These are phyloP conservation scores for Phorcus lineatus DNA, from an alignment of 2,888 invertebrate species.

Conservation along the genomic window DNA sequence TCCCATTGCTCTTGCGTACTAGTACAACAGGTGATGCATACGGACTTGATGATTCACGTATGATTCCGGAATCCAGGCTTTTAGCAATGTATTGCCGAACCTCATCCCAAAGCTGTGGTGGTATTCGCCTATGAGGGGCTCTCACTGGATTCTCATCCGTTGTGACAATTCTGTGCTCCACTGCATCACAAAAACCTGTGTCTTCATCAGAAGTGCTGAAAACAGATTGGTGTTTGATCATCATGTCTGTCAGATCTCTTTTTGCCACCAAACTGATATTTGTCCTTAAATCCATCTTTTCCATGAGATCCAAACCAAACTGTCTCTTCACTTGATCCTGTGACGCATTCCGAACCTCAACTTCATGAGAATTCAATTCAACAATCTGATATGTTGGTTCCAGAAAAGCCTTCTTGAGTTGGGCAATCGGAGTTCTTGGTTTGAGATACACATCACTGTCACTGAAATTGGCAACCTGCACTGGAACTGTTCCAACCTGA, in stretches of 20 bases:
- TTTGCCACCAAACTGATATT: too few species aligned
- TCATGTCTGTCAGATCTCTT: too few species aligned
- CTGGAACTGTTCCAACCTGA: neutral
- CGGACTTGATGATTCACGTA: conserved; percentile 36
- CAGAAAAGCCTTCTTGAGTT: too few species aligned
- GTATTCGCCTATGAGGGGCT: conserved; percentile 34
- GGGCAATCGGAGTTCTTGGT: conserved; percentile 7
- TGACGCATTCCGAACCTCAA: neutral
- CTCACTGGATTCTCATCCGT: conserved; percentile 38
- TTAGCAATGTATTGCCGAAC: conserved; percentile 41
- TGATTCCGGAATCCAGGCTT: conserved; percentile 37
- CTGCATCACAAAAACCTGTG: conserved; percentile 20
- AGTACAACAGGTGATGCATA: conserved; percentile 51
- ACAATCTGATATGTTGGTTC: neutral
- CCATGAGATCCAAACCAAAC: neutral
- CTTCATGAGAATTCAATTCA: neutral
- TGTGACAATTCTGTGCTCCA: conserved; percentile 38
- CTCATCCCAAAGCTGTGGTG: conserved; percentile 40
- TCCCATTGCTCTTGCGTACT: conserved; percentile 41
- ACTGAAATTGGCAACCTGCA: neutral
- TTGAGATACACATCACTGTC: neutral
- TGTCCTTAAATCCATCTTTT: neutral
- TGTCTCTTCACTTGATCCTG: neutral
- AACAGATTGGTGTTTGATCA: too few species aligned
- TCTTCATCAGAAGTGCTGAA: neutral